Conservation (phyloP, 1,140 invertebrate genomes). For the Ips typographus region DNA sequence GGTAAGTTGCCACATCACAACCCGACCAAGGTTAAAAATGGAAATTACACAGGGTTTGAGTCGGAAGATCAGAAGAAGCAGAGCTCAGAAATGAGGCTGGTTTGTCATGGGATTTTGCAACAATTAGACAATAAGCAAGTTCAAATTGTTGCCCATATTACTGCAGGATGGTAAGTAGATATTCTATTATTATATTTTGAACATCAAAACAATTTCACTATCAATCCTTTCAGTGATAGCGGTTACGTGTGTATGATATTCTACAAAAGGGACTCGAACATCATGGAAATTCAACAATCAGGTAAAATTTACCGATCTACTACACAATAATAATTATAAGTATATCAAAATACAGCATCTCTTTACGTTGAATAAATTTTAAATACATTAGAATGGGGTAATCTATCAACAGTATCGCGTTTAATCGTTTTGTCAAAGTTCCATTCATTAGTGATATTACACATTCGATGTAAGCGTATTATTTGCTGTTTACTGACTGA, state of each 20-base stretch:
- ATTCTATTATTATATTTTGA: neutral
- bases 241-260: conserved; percentile 85
- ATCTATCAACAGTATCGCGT: neutral
- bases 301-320: conserved; percentile 22
- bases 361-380: no score
- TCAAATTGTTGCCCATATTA: conserved; percentile 71
- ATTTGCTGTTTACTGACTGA: conserved; percentile 1
- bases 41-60: conserved; percentile 40
- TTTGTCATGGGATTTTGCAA: conserved; percentile 69
- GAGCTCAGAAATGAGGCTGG: conserved; percentile 60
- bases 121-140: conserved; percentile 61
- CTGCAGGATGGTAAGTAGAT: conserved; percentile 69
- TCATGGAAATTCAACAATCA: conserved; percentile 75
- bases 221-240: conserved; percentile 66
- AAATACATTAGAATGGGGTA: neutral
- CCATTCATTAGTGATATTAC: neutral
- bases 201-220: neutral
- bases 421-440: neutral
- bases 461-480: neutral
- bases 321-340: neutral
- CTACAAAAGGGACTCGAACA: conserved; percentile 74
- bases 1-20: conserved; percentile 25
- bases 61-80: conserved; percentile 54
- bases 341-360: no score
- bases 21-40: neutral